A percentile compares a stretch with the other conserved stretches of the same genome.
phyloP scores from a whole-genome alignment of 92 coral and sea anemone genomes.

The Siderastrea siderea region DNA sequence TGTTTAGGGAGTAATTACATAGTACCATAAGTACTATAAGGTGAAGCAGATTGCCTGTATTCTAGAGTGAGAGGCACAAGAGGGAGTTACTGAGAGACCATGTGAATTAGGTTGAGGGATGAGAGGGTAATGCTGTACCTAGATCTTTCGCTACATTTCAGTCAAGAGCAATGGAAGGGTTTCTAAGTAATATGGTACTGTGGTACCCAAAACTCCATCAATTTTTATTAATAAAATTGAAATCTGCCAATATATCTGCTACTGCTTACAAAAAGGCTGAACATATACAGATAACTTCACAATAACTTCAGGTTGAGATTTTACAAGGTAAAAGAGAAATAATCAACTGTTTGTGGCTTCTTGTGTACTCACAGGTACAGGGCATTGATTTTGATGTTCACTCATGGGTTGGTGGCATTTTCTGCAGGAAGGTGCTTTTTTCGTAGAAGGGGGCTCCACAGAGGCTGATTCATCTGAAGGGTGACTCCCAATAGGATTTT shows the following conservation, averaged over 20 bases:
- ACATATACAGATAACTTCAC: no score
- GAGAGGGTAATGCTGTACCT: conserved; percentile 1
- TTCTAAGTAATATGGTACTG: conserved; percentile 9
- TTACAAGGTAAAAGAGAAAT: not conserved
- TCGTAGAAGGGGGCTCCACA: not conserved
- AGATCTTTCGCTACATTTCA: conserved; percentile 7
- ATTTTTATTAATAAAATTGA: conserved; percentile 3
- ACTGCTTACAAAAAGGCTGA: no score
- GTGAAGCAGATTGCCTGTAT: not conserved
- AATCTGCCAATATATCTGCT: not conserved
- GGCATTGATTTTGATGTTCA: conserved; percentile 1
- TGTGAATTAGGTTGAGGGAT: conserved; percentile 13
- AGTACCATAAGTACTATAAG: not conserved
- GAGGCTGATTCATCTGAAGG: not conserved
- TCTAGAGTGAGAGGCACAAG: not conserved
- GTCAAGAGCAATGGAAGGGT: conserved; percentile 13
- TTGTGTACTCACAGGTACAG: not conserved
- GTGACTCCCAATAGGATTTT: not conserved
- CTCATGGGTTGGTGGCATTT: conserved; percentile 10
- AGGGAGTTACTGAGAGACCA: conserved; percentile 9
- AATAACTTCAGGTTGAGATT: no score
- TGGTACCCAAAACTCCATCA: not conserved
- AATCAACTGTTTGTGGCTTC: not conserved
- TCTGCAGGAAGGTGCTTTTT: not conserved
- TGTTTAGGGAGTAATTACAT: not conserved